Base-by-base conservation (phyloP, 1,140 invertebrate genomes). In the Eriocheir sinensis region DNA sequence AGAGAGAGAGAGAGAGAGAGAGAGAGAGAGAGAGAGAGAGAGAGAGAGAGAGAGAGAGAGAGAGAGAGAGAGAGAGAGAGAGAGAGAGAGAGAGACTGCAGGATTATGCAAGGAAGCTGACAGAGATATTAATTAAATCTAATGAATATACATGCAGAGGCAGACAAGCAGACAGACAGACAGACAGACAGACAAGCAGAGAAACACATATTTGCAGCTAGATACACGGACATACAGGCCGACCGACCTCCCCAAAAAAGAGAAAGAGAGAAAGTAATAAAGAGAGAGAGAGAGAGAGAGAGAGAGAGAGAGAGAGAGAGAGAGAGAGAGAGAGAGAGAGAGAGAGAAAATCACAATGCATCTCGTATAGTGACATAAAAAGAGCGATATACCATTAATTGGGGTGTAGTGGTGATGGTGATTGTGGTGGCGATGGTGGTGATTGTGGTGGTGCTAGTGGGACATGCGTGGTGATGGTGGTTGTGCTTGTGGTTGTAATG, bases 151-250 rank as follows among this genome's bases (percentile, higher is more conserved):
- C n/a, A n/a, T n/a, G n/a, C n/a, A n/a, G n/a, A n/a, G n/a, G 36
- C 40, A 41, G 30, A 53, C 60, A 91, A 48, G 60, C 40, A 91
- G n/a, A n/a, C n/a, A n/a, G 72, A 79, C 41, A 92, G 72, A 92
- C 32, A 21, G 32, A 92, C 80, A 0, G 41, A 53, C 53, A 92
- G 72, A 79, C 80, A 79, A 79, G 40, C 80, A 79, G 72, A 91
- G 36, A 79, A 32, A 79, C 40, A 30, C 80, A 79, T 91, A 72
- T 72, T 9, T 72, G 40, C n/a, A 79, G n/a, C n/a, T 91, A 91
- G 44, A 90, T 90, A 90, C 53, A 90, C 53, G 6, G 41, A 44
- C 53, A n/a, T n/a, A n/a, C n/a, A n/a, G n/a, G n/a, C n/a, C n/a
- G n/a, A n/a, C n/a, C n/a, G n/a, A n/a, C n/a, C n/a, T n/a, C n/a